These are phyloP conservation scores for Lepidurus packardi DNA, from an alignment of 1,140 invertebrate genomes.

Conservation along the genomic window DNA sequence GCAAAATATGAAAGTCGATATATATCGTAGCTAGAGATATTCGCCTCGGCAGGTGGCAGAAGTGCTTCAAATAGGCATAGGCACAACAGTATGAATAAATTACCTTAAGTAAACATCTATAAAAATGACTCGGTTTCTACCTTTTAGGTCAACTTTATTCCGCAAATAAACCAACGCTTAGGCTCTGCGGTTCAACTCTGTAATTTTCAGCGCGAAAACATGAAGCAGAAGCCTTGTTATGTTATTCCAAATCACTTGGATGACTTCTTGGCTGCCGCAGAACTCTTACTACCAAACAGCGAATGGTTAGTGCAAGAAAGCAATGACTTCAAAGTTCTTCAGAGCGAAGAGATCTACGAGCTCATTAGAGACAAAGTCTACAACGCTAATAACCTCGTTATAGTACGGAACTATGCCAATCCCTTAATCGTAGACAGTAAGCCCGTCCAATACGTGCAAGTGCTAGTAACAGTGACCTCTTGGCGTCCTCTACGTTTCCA, in stretches of 20 bases:
- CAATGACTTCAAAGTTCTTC: constrained; percentile 17
- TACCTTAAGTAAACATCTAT: no score
- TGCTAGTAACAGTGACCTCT: constrained; percentile 41
- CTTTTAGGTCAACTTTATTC: background rate
- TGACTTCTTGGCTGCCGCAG: constrained; percentile 39
- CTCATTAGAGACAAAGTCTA: constrained; percentile 32
- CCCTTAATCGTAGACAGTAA: constrained; percentile 37
- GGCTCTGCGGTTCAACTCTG: background rate
- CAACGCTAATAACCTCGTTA: background rate
- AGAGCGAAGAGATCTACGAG: constrained; percentile 34
- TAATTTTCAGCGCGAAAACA: background rate
- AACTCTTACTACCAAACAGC: constrained; percentile 38
- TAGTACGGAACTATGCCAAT: constrained; percentile 25
- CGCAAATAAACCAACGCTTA: background rate
- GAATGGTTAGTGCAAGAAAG: constrained; percentile 37
- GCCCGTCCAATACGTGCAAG: constrained; percentile 40
- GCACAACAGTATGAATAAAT: no score
- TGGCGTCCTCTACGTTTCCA: constrained; percentile 40
- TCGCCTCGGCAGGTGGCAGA: no score
- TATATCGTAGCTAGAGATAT: no score
- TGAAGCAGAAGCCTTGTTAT: constrained; percentile 37
- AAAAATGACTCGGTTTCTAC: background rate
- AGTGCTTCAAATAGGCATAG: no score
- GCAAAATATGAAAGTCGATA: no score
- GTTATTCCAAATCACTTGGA: constrained; percentile 39